Conservation (phyloP, 2,888 invertebrate species). For the Callimorpha dominula region DNA sequence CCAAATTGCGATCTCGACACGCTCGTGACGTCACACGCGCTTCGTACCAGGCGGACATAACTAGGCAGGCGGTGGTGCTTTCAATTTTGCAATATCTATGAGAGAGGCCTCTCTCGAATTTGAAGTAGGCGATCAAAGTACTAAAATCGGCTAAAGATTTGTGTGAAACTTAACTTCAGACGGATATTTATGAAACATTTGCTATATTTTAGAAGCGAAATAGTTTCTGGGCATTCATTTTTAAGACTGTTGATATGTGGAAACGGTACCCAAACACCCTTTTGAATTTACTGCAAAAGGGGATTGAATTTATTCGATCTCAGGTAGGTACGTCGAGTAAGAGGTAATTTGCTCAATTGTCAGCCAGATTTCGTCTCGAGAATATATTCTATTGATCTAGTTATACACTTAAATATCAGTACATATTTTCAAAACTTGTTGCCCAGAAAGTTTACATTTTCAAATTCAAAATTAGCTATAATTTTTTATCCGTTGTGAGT, state of each 20-base stretch:
- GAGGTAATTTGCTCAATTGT: slow-evolving; percentile 3
- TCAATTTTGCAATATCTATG: slow-evolving; percentile 38
- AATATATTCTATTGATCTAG: slow-evolving; percentile 9
- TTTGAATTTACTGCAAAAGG: not conserved
- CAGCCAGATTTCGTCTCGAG: not conserved
- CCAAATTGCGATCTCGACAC: slow-evolving; percentile 43
- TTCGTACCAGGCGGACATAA: slow-evolving; percentile 35
- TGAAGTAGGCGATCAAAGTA: slow-evolving; percentile 20
- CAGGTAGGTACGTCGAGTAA: not conserved
- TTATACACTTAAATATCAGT: no score
- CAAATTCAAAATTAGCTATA: no score
- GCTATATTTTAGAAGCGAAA: slow-evolving; percentile 5
- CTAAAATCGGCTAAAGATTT: slow-evolving; percentile 12
- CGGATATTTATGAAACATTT: slow-evolving; percentile 2
- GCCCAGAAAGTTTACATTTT: no score
- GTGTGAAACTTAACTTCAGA: not conserved
- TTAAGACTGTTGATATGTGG: slow-evolving; percentile 1
- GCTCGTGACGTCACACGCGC: slow-evolving; percentile 42
- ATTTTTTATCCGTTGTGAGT: no score
- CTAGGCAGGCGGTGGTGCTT: slow-evolving; percentile 31
- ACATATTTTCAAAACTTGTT: no score
- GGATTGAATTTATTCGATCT: slow-evolving; percentile 2
- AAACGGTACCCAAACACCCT: not conserved
- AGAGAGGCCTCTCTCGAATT: slow-evolving; percentile 17
- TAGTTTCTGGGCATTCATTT: not conserved